Conservation (phyloP, 1,140 invertebrate species). For the Pomacea maculata region DNA sequence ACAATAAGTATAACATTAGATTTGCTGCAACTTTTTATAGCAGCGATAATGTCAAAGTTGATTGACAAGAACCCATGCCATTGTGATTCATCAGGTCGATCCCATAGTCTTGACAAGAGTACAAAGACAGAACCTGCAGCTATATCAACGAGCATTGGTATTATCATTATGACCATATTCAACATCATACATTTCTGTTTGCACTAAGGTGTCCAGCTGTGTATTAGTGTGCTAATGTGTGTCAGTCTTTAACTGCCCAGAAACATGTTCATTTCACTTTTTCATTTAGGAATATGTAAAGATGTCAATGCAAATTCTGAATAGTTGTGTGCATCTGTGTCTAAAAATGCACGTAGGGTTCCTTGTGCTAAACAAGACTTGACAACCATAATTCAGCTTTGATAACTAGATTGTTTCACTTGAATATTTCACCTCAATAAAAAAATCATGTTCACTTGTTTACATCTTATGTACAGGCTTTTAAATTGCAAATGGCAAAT, state of each 20-base stretch:
- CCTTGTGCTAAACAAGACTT: background rate
- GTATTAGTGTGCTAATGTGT: background rate
- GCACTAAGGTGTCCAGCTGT: background rate
- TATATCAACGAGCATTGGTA: background rate
- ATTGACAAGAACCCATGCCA: background rate
- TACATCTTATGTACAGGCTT: too few relatives aligned
- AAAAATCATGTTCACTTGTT: too few relatives aligned
- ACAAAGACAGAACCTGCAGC: background rate
- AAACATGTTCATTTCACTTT: background rate
- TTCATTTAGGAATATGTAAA: background rate
- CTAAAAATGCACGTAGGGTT: background rate
- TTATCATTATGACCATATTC: too few relatives aligned
- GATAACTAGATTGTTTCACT: background rate
- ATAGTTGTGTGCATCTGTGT: background rate
- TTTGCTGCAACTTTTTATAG: too few relatives aligned
- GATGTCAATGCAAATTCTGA: background rate
- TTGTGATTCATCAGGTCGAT: conserved; percentile 1
- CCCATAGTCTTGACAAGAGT: conserved; percentile 13
- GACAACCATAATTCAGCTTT: background rate
- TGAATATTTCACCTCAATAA: too few relatives aligned
- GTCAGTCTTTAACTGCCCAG: background rate
- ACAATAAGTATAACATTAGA: too few relatives aligned
- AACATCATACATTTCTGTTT: too few relatives aligned
- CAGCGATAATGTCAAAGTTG: too few relatives aligned
- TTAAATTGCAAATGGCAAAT: too few relatives aligned